Evolutionary conservation across 92 coral and sea anemone genomes (phyloP), one percentile per base, ranked within the genome.

Genomic region (Phenganax stokvisi): DNA sequence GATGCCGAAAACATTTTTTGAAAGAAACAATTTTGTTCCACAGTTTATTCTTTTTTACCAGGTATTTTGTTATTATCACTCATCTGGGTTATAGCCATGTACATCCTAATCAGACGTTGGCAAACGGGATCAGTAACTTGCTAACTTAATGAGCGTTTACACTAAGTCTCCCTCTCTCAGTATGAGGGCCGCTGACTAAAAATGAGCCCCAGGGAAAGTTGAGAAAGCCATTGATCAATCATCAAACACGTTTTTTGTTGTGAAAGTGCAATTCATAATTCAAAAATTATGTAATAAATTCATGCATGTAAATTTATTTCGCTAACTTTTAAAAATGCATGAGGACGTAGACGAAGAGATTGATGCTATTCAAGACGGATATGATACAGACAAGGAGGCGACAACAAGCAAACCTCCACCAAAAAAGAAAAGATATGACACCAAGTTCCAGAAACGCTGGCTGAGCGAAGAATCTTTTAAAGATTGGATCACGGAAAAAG

Each of bases 401-500:
- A 25, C 7, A 74, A 16, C 78, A 51, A 53, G 0, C 2, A 74
- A 74, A 54, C 78, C 78, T 52, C 78, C 63, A 15, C 6, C 47
- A 53, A 74, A 74, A 57, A 75, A 44, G 51, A 75, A 75, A 61
- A 75, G 47, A 47, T 75, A 75, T 47, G 53, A 57, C 65, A 28
- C 47, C 13, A 75, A 75, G 66, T 75, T 56, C 29, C 66, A 56
- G 66, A 75, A 29, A 20, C 2, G 66, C 80, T 75, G 66, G 80
- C 67, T 54, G 67, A 75, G 2, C 27, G 80, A 56, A n/a, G 65
- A 27, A 3, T 66, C 7, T 12, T 75, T 75, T 56, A 75, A 75
- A 56, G 66, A 75, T 16, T 75, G 80, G 80, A 20, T 75, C 10
- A 66, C 56, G 57, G 54, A 75, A 56, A 47, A 66, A 25, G 80